phyloP scores from a whole-genome alignment of 2,113 vertebrate species.

The Hassar affinis region DNA sequence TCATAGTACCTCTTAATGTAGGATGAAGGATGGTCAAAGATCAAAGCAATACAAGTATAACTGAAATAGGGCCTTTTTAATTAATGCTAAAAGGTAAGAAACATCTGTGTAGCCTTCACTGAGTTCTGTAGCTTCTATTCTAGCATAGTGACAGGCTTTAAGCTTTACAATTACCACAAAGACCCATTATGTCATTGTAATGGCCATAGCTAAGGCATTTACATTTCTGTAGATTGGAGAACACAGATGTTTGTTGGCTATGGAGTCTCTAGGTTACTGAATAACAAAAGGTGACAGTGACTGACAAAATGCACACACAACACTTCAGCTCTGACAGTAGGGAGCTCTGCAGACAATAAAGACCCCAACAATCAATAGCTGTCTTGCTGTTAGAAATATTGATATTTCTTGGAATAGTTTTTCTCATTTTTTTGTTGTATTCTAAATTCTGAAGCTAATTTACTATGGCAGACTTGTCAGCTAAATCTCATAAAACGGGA shows the following conservation, averaged over 20 bases:
- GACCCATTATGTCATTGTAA: slow-evolving; percentile 40
- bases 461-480: background rate
- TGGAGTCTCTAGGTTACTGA: slow-evolving; percentile 34
- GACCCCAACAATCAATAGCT: slow-evolving; percentile 1
- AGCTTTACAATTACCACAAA: slow-evolving; percentile 38
- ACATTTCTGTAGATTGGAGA: slow-evolving; percentile 37
- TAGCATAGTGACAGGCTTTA: background rate
- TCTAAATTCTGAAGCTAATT: background rate
- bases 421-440: background rate
- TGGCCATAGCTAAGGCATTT: slow-evolving; percentile 35
- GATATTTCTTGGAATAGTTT: slow-evolving; percentile 10
- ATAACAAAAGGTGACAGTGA: slow-evolving; percentile 46
- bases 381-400: slow-evolving; percentile 12
- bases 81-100: background rate
- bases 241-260: slow-evolving; percentile 35
- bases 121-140: background rate
- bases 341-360: slow-evolving; percentile 9
- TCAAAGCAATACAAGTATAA: background rate
- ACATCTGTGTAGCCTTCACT: background rate
- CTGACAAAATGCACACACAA: slow-evolving; percentile 37
- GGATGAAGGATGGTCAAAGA: background rate
- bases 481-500: background rate
- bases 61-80: background rate
- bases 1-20: background rate
- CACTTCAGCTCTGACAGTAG: slow-evolving; percentile 6